phyloP scores from a whole-genome alignment of 2,113 vertebrate species.

The Chloroceryle aenea region DNA sequence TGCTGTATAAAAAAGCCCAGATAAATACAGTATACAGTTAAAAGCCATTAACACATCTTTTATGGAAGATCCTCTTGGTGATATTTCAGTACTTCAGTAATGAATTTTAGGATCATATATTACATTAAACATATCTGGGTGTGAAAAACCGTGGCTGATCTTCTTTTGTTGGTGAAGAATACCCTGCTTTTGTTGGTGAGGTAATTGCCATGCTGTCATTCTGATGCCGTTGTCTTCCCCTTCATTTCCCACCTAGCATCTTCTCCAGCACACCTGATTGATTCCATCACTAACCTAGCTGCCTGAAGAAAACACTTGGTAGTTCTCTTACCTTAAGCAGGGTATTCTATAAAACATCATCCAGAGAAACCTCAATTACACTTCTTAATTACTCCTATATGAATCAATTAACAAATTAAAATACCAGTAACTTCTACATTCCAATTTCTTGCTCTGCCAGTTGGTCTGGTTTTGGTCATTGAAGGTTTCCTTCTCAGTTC shows the following conservation, averaged over 20 bases:
- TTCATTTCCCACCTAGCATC: neutral
- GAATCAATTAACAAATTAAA: neutral
- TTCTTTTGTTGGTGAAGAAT: no score
- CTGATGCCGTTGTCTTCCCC: neutral
- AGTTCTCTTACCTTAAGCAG: neutral
- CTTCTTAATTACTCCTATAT: neutral
- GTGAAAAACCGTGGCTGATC: constrained; percentile 12
- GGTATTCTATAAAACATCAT: neutral
- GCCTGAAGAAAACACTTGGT: neutral
- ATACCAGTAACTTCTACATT: neutral
- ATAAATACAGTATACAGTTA: constrained; percentile 24
- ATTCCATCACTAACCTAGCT: neutral
- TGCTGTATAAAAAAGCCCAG: neutral
- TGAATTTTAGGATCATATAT: neutral
- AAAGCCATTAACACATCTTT: constrained; percentile 19
- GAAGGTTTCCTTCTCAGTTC: neutral
- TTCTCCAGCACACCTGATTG: neutral
- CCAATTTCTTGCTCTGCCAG: neutral
- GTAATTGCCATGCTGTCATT: constrained; percentile 12
- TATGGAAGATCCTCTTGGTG: neutral
- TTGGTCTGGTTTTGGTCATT: neutral
- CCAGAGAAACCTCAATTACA: neutral
- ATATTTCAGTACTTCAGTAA: constrained; percentile 14
- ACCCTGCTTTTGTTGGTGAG: neutral
- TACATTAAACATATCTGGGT: constrained; percentile 1